phyloP scores from a whole-genome alignment of 2,113 vertebrate species.

The Oncorhynchus masou region DNA sequence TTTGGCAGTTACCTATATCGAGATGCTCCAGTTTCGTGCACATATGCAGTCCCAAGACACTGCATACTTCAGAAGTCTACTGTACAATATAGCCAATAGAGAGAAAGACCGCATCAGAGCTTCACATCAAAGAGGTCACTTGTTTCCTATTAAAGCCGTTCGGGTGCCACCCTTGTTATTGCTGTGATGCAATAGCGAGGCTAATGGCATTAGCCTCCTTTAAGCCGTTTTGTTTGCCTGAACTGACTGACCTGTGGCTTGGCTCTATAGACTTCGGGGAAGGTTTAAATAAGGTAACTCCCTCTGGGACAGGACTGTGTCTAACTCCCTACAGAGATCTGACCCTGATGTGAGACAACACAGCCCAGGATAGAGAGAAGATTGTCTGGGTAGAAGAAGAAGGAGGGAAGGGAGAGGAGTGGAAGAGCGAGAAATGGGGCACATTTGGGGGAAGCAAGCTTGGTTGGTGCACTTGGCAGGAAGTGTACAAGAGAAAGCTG shows the following conservation, averaged over 20 bases:
- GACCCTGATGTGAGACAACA: constrained; percentile 14
- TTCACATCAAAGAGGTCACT: no score
- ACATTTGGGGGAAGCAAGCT: constrained; percentile 15
- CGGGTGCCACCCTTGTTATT: no score
- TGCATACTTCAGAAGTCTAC: no score
- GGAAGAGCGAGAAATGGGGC: constrained; percentile 33
- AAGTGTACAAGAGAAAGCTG: neutral
- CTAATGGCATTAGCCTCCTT: constrained; percentile 60
- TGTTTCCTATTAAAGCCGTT: no score
- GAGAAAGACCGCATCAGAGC: no score
- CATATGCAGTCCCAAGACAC: no score
- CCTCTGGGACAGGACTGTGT: constrained; percentile 36
- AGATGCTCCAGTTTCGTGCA: no score
- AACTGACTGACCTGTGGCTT: constrained; percentile 2
- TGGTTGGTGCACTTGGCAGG: constrained; percentile 29
- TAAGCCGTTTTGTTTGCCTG: constrained; percentile 19
- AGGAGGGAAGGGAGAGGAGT: constrained; percentile 32
- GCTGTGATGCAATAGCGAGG: constrained; percentile 19
- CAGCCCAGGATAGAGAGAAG: constrained; percentile 57
- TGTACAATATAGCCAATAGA: no score
- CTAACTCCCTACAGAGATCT: constrained; percentile 46
- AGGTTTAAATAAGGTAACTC: constrained; percentile 63
- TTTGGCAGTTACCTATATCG: no score
- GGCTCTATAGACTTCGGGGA: constrained; percentile 31
- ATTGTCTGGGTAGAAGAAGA: constrained; percentile 60